Evolutionary conservation across 2,797 vertebrate genomes (phyloP).

Genomic region (Alauda arvensis): DNA sequence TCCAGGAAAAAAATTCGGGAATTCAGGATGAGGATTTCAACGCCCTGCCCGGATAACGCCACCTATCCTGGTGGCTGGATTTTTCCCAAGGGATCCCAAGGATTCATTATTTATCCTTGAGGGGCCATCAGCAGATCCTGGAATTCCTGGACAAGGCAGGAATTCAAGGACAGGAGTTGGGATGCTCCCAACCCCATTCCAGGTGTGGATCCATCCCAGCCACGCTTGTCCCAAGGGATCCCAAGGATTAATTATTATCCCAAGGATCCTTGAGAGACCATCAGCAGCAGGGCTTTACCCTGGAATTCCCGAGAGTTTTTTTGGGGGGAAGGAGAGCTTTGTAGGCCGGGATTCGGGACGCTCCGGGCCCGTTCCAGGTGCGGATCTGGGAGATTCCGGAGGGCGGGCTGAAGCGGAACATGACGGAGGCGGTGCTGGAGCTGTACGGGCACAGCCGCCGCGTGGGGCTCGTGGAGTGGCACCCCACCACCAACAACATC

Average conservation of each 20-base stretch:
- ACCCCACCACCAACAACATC: conserved; percentile 94
- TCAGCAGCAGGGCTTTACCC: too few relatives aligned
- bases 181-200: background rate
- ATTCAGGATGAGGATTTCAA: background rate
- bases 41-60: background rate
- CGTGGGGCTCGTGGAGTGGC: conserved; percentile 96
- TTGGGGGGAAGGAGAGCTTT: too few relatives aligned
- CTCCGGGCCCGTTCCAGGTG: conserved; percentile 71
- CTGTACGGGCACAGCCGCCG: conserved; percentile 95
- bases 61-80: background rate
- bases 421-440: conserved; percentile 90
- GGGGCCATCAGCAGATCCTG: accelerated
- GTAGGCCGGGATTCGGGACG: background rate
- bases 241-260: too few relatives aligned
- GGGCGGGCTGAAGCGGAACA: conserved; percentile 87
- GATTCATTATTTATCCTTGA: background rate
- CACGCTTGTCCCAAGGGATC: background rate
- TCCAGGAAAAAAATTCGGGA: background rate
- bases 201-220: background rate
- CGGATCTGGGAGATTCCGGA: conserved; percentile 97
- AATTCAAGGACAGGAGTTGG: background rate
- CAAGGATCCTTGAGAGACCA: too few relatives aligned
- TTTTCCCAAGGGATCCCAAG: background rate
- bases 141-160: background rate
- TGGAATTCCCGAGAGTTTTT: too few relatives aligned